These are phyloP conservation scores for Epinotia ramella DNA, from an alignment of 2,888 invertebrate species.

Conservation along the genomic window DNA sequence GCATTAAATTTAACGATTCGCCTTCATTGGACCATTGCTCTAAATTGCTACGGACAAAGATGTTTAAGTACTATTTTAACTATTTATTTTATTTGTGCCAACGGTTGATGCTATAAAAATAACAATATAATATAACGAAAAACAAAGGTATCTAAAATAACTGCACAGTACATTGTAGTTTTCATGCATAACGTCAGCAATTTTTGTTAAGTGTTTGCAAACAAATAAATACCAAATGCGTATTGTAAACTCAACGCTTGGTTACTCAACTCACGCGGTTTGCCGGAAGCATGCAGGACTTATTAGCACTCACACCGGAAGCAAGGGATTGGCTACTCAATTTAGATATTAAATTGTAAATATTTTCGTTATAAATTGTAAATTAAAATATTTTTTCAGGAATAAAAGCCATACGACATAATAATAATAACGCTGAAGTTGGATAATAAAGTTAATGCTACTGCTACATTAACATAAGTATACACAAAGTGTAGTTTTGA, in stretches of 20 bases:
- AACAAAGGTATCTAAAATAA: constrained; percentile 37
- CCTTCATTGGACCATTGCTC: constrained; percentile 76
- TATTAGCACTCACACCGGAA: too few relatives aligned
- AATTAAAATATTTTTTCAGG: too few relatives aligned
- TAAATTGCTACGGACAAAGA: constrained; percentile 78
- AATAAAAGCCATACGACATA: too few relatives aligned
- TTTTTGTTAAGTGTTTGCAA: constrained; percentile 3
- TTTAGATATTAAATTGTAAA: too few relatives aligned
- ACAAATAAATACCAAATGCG: not conserved
- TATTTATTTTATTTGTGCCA: constrained; percentile 60
- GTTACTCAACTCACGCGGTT: too few relatives aligned
- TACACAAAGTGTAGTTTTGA: not conserved
- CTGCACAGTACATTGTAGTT: constrained; percentile 16
- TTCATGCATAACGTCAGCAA: constrained; percentile 5
- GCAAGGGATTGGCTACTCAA: too few relatives aligned
- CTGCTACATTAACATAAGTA: not conserved
- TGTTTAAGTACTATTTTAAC: constrained; percentile 67
- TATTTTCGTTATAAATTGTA: too few relatives aligned
- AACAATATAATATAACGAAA: constrained; percentile 44
- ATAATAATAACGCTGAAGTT: too few relatives aligned
- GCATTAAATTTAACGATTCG: constrained; percentile 82
- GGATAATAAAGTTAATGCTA: not conserved
- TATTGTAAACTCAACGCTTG: not conserved
- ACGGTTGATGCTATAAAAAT: constrained; percentile 45
- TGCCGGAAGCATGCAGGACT: too few relatives aligned